Conservation (phyloP, 2,888 invertebrate species). For the Pristionchus mayeri region DNA sequence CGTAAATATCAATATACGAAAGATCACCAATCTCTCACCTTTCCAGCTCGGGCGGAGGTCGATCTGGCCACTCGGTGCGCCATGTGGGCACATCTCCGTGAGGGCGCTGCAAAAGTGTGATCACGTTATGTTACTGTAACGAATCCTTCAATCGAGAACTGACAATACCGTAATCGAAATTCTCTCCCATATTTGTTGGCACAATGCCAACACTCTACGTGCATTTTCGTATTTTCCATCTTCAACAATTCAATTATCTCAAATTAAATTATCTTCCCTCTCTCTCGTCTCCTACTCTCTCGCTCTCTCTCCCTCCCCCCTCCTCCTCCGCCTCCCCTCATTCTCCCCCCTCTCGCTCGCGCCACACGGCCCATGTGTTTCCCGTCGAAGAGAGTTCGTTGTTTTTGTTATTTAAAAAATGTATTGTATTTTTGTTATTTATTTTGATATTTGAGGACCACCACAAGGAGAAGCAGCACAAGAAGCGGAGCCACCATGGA, state of each 20-base stretch:
- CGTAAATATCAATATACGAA: not conserved
- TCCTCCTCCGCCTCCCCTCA: not conserved
- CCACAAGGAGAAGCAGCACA: not conserved
- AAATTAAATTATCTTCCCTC: too few relatives aligned
- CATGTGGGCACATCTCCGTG: slow-evolving; percentile 11
- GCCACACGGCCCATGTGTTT: not conserved
- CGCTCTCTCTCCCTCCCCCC: not conserved
- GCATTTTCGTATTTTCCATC: too few relatives aligned
- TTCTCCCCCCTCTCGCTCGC: not conserved
- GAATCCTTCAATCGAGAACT: too few relatives aligned
- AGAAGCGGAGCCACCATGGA: not conserved
- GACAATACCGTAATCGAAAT: too few relatives aligned
- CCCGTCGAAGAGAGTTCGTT: not conserved
- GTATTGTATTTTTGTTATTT: not conserved
- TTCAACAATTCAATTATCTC: too few relatives aligned
- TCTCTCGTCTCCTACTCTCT: too few relatives aligned
- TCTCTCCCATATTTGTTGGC: too few relatives aligned
- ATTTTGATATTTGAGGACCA: not conserved
- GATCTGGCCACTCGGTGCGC: slow-evolving; percentile 46
- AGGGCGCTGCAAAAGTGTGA: not conserved
- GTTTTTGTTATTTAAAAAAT: not conserved
- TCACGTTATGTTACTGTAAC: too few relatives aligned
- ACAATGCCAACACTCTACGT: too few relatives aligned
- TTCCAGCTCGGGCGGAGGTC: slow-evolving; percentile 39
- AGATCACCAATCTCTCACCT: not conserved